These are phyloP conservation scores for Pholis gunnellus DNA, from an alignment of 2,113 vertebrate genomes.

Conservation along the genomic window DNA sequence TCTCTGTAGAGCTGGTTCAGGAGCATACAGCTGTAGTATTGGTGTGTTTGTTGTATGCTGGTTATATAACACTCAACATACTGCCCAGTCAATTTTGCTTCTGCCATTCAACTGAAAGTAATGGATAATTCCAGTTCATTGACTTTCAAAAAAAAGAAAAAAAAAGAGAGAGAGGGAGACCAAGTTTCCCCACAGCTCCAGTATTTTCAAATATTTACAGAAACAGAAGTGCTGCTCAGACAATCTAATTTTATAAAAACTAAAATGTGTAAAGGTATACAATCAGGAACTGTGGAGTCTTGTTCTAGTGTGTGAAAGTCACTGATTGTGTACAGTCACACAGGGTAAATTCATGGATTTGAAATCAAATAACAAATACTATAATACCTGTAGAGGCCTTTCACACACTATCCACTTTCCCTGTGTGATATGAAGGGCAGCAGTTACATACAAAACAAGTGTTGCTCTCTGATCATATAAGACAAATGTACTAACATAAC, in stretches of 20 bases:
- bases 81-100: slow-evolving; percentile 63
- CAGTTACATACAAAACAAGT: not conserved
- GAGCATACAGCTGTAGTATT: slow-evolving; percentile 34
- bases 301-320: not conserved
- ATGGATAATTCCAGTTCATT: slow-evolving; percentile 63
- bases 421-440: not conserved
- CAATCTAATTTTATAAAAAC: not conserved
- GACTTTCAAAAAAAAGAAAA: slow-evolving; percentile 27
- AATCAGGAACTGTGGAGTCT: not conserved
- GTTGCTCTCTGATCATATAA: not conserved
- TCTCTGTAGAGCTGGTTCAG: slow-evolving; percentile 15
- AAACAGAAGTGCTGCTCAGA: not conserved
- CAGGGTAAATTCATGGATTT: not conserved
- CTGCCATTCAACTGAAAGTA: slow-evolving; percentile 59
- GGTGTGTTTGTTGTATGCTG: slow-evolving; percentile 45
- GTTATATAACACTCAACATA: slow-evolving; percentile 64
- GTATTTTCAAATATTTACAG: slow-evolving; percentile 10
- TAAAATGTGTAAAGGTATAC: not conserved
- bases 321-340: not conserved
- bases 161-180: not conserved
- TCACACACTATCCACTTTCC: not conserved
- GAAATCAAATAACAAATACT: not conserved
- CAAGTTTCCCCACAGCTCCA: not conserved
- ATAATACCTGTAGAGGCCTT: not conserved
- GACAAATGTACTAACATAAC: not conserved